Percentiles rank a stretch among this genome's conserved stretches.
These are phyloP conservation scores for Hafferia zeledoni DNA, from an alignment of 2,797 vertebrate genomes.

Conservation along the genomic window DNA sequence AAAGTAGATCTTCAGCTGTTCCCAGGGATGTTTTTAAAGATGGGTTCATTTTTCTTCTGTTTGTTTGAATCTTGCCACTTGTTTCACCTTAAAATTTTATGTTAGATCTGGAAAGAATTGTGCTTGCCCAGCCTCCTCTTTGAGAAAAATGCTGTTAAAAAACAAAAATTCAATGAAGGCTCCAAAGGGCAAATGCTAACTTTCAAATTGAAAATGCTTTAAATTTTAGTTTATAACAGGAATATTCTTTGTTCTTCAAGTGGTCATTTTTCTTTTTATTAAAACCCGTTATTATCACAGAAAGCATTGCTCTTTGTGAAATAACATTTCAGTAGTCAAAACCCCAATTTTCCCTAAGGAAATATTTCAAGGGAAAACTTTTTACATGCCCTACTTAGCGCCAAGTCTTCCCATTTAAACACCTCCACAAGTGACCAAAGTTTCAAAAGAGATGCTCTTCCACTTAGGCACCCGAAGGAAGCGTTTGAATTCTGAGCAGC, in stretches of 20 bases:
- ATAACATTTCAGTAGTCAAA: constrained; percentile 53
- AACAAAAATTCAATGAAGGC: constrained; percentile 50
- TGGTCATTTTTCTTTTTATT: constrained; percentile 65
- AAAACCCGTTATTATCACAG: constrained; percentile 35
- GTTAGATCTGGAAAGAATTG: constrained; percentile 24
- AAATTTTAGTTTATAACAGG: constrained; percentile 54
- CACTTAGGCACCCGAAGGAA: constrained; percentile 41
- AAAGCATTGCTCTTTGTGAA: constrained; percentile 40
- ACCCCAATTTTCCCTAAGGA: constrained; percentile 52
- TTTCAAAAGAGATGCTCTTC: constrained; percentile 68
- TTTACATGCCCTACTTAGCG: constrained; percentile 53
- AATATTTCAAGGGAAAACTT: constrained; percentile 64
- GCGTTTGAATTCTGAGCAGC: constrained; percentile 60
- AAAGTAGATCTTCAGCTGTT: constrained; percentile 5
- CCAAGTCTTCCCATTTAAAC: constrained; percentile 57
- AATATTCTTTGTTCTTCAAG: constrained; percentile 56
- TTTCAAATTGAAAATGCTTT: constrained; percentile 47
- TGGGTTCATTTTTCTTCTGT: constrained; percentile 40
- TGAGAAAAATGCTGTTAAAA: constrained; percentile 45
- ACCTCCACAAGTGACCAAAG: constrained; percentile 64
- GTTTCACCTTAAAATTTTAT: constrained; percentile 45
- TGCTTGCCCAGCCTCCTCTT: constrained; percentile 41
- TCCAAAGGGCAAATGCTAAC: constrained; percentile 60
- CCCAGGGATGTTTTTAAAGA: constrained; percentile 26
- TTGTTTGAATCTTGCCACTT: constrained; percentile 53